phyloP scores from a whole-genome alignment of 1,140 invertebrate species.

The Cepaea nemoralis region DNA sequence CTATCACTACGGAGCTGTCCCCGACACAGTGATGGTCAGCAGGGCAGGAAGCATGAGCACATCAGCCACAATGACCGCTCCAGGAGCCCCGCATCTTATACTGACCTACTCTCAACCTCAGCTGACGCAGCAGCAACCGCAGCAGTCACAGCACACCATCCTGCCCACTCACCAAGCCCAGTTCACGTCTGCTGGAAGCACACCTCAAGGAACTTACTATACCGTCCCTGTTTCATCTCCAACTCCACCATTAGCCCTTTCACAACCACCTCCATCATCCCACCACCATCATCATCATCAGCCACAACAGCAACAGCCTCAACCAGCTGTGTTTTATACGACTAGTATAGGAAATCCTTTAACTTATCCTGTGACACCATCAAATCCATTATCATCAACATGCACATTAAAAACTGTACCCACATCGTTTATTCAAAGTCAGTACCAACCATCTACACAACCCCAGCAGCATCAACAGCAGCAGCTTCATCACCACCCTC shows the following conservation, averaged over 20 bases:
- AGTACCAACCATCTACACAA: slow-evolving; percentile 4
- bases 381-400: slow-evolving; percentile 11
- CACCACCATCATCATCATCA: slow-evolving; percentile 2
- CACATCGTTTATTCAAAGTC: neutral
- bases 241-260: slow-evolving; percentile 7
- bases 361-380: slow-evolving; percentile 17
- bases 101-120: slow-evolving; percentile 7
- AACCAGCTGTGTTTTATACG: slow-evolving; percentile 23
- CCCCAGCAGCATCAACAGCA: slow-evolving; percentile 23
- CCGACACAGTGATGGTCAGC: slow-evolving; percentile 6
- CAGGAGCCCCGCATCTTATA: neutral
- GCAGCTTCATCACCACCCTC: slow-evolving; percentile 6
- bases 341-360: neutral
- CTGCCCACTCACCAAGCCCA: neutral
- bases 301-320: slow-evolving; percentile 25
- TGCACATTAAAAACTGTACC: slow-evolving; percentile 16
- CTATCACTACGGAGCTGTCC: slow-evolving; percentile 16
- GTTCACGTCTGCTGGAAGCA: neutral
- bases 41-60: neutral
- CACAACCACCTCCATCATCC: slow-evolving; percentile 23
- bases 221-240: slow-evolving; percentile 19
- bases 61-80: neutral
- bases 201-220: slow-evolving; percentile 24
- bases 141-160: neutral
- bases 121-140: neutral